Evolutionary conservation across 2,888 invertebrate genomes (phyloP).

Genomic region (Lycia hirtaria): DNA sequence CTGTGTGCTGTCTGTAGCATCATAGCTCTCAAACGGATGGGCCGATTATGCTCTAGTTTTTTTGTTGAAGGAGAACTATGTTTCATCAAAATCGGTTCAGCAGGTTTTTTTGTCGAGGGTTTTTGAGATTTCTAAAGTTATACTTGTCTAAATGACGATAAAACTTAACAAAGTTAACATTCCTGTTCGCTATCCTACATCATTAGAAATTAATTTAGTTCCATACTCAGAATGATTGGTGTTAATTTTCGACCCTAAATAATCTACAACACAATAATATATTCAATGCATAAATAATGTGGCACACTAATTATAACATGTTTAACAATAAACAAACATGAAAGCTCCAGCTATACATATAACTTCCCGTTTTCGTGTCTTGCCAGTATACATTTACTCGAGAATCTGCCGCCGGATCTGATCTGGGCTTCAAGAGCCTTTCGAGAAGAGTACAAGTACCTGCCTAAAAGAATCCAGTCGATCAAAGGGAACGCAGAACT

Average conservation of each 20-base stretch:
- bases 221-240: constrained; percentile 13
- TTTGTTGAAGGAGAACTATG: too few relatives aligned
- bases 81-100: too few relatives aligned
- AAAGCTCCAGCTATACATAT: neutral
- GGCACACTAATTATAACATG: neutral
- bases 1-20: too few relatives aligned
- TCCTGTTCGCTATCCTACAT: neutral
- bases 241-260: constrained; percentile 1
- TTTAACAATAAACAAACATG: neutral
- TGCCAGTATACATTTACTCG: constrained; percentile 3
- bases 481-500: constrained; percentile 16
- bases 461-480: constrained; percentile 6
- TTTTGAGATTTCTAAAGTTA: neutral
- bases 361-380: constrained; percentile 1
- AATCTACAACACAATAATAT: constrained; percentile 4
- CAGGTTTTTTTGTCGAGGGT: too few relatives aligned
- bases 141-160: too few relatives aligned
- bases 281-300: constrained; percentile 1
- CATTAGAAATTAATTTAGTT: constrained; percentile 10
- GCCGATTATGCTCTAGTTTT: too few relatives aligned
- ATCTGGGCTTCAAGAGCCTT: constrained; percentile 15
- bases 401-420: constrained; percentile 7
- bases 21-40: too few relatives aligned
- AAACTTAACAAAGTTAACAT: too few relatives aligned
- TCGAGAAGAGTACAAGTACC: constrained; percentile 7